Conservation (phyloP, 1,140 invertebrate species). For the Ectropis grisescens region DNA sequence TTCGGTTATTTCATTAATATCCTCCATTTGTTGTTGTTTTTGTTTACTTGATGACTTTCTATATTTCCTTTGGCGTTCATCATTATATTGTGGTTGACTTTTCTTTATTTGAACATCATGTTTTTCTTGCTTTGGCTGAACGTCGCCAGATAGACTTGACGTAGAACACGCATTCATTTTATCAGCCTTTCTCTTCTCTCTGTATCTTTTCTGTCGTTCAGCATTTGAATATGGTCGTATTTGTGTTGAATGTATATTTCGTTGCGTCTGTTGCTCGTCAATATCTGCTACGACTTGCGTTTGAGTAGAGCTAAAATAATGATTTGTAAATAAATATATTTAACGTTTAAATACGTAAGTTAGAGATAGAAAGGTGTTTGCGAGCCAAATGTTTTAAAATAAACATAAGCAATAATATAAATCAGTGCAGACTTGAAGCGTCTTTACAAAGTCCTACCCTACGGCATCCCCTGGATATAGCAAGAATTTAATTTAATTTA, state of each 20-base stretch:
- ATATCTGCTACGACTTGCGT: constrained; percentile 1
- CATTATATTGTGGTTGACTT: constrained; percentile 3
- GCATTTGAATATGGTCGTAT: constrained; percentile 3
- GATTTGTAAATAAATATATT: neutral
- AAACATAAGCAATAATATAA: too few species aligned
- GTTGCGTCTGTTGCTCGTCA: constrained; percentile 1
- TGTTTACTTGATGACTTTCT: constrained; percentile 1
- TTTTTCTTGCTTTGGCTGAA: constrained; percentile 1
- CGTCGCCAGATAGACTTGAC: neutral
- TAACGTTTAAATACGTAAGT: neutral
- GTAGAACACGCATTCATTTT: constrained; percentile 1
- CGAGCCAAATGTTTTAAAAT: too few species aligned
- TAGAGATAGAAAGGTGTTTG: neutral
- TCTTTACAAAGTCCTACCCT: too few species aligned
- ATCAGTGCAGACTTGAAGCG: too few species aligned
- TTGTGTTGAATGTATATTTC: neutral
- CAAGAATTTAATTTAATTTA: too few species aligned
- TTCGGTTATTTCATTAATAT: neutral
- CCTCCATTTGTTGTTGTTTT: too few species aligned
- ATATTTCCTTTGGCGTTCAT: constrained; percentile 3
- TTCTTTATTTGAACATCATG: constrained; percentile 2
- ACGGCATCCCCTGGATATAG: too few species aligned
- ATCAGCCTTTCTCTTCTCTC: constrained; percentile 3
- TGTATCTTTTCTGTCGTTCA: constrained; percentile 2
- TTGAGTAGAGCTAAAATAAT: constrained; percentile 1